A percentile compares a stretch with the other conserved stretches of the same genome.
Conservation (phyloP, 2,888 invertebrate genomes). For the Oligia fasciuncula region DNA sequence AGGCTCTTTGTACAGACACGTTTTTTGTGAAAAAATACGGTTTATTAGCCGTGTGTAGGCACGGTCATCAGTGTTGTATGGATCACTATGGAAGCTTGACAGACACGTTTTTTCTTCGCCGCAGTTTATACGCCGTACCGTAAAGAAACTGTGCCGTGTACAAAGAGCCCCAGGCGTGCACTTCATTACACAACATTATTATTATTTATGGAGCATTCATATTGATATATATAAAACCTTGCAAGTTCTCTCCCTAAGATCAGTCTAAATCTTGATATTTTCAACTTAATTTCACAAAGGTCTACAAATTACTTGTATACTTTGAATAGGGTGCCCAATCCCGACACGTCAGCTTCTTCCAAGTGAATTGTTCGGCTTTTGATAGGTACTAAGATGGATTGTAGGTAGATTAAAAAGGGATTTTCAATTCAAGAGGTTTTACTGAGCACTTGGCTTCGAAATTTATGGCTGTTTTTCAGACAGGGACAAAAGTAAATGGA, state of each 20-base stretch:
- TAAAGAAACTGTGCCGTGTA: too few species aligned
- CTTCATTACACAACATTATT: conserved; percentile 9
- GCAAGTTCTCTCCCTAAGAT: background rate
- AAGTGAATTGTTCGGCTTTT: conserved; percentile 48
- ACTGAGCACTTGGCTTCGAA: conserved; percentile 30
- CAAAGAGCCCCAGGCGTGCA: background rate
- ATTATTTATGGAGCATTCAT: too few species aligned
- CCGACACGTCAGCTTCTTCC: conserved; percentile 49
- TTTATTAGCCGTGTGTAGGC: too few species aligned
- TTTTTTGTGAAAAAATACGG: too few species aligned
- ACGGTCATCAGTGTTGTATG: too few species aligned
- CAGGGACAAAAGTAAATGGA: background rate
- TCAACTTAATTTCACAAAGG: conserved; percentile 20
- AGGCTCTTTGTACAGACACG: background rate
- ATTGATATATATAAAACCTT: background rate
- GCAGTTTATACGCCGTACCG: too few species aligned
- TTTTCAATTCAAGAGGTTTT: conserved; percentile 35
- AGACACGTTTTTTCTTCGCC: too few species aligned
- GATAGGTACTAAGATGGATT: conserved; percentile 50
- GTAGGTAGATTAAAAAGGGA: conserved; percentile 52
- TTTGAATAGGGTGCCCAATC: conserved; percentile 32
- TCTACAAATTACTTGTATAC: conserved; percentile 45
- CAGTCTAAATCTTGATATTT: conserved; percentile 12
- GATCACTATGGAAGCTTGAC: too few species aligned
- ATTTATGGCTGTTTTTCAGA: conserved; percentile 13